A percentile compares a stretch with the other conserved stretches of the same genome.
Evolutionary conservation across 35 echinoderm and acorn worm genomes (phyloP).

Genomic region (Holothuria glaberrima): DNA sequence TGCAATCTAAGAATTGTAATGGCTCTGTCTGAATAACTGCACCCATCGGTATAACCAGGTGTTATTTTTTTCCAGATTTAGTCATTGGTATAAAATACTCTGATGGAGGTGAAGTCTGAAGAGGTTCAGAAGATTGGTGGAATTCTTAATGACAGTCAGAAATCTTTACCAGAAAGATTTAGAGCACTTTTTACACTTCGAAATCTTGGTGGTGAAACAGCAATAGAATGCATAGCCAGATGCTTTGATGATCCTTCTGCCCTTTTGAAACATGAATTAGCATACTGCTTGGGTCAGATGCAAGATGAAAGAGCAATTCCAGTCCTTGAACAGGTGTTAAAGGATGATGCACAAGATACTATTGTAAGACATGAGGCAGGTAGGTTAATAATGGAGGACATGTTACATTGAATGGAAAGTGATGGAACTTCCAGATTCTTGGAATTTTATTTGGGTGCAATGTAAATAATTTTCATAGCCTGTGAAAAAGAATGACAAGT

Average conservation of each 20-base stretch:
- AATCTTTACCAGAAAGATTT: constrained; percentile 82
- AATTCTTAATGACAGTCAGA: constrained; percentile 58
- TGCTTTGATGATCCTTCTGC: constrained; percentile 84
- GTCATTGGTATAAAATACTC: too few species aligned
- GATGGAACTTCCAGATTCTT: too few species aligned
- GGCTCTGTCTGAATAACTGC: too few species aligned
- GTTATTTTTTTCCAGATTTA: too few species aligned
- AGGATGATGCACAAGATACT: constrained; percentile 83
- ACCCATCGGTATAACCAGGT: too few species aligned
- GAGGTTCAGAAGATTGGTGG: constrained; percentile 70
- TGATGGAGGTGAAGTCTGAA: constrained; percentile 21
- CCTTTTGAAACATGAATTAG: constrained; percentile 93
- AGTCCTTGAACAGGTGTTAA: constrained; percentile 65
- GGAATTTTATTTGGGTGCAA: too few species aligned
- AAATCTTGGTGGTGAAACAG: constrained; percentile 83
- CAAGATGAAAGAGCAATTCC: constrained; percentile 90
- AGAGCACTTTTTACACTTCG: constrained; percentile 92
- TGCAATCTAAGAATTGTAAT: too few species aligned
- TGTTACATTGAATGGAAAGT: too few species aligned
- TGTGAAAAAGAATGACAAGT: too few species aligned
- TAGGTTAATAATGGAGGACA: constrained; percentile 1
- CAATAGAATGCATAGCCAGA: constrained; percentile 68
- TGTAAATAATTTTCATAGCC: too few species aligned
- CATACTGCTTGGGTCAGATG: constrained; percentile 97
- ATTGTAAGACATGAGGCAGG: constrained; percentile 99